A percentile compares a stretch with the other conserved stretches of the same genome.
Evolutionary conservation across 2,113 vertebrate species (phyloP).

Genomic region (Orthonyx spaldingii): DNA sequence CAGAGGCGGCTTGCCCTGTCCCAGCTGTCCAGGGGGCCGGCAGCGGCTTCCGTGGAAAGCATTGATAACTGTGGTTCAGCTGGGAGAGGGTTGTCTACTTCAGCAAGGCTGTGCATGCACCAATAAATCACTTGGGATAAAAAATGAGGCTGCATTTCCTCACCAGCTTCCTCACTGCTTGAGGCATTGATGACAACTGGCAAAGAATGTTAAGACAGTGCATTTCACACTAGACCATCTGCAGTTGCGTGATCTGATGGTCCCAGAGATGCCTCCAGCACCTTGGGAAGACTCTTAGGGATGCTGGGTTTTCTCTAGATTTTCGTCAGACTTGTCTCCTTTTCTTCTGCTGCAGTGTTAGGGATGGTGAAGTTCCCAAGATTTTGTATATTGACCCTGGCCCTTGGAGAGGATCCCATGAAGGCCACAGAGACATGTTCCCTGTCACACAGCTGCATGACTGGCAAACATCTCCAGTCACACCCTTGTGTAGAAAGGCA

Average conservation of each 20-base stretch:
- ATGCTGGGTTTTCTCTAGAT: background rate
- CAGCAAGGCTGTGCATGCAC: background rate
- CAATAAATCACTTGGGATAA: background rate
- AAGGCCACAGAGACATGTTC: background rate
- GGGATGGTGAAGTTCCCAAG: background rate
- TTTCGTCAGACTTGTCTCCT: background rate
- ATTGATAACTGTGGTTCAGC: background rate
- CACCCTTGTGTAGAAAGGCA: background rate
- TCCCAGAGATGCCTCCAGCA: background rate
- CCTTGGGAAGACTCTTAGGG: background rate
- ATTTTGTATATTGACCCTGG: background rate
- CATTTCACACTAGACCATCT: background rate
- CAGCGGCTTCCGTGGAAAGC: background rate
- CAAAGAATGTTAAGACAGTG: background rate
- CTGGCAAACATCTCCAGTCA: background rate
- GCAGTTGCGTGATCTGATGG: background rate
- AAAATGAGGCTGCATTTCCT: background rate
- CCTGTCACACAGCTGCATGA: background rate
- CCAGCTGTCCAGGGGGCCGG: background rate
- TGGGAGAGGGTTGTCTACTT: background rate
- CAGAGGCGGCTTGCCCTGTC: background rate
- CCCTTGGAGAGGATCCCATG: background rate
- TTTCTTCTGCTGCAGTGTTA: background rate
- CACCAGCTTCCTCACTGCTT: background rate
- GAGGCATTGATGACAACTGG: background rate